Evolutionary conservation across 2,888 invertebrate genomes (phyloP).

Genomic region (Chamaedrilus cognettii): DNA sequence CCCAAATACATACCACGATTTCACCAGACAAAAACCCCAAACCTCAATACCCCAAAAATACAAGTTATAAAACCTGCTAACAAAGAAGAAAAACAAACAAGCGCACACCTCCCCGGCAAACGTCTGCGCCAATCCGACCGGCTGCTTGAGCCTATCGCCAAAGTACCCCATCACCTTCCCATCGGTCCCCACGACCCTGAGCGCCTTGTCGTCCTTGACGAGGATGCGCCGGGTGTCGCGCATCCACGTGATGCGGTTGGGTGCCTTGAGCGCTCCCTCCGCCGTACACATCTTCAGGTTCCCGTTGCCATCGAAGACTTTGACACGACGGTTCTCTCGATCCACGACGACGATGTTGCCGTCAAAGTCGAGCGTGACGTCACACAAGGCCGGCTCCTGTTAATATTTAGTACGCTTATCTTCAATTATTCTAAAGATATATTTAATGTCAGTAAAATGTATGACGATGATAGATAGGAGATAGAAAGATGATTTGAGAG

Average conservation of each 20-base stretch:
- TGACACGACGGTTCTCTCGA: constrained; percentile 36
- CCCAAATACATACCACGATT: no score
- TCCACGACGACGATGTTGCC: constrained; percentile 37
- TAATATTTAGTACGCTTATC: no score
- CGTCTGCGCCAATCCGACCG: constrained; percentile 36
- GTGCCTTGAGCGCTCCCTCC: constrained; percentile 20
- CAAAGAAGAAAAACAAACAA: no score
- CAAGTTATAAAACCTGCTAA: no score
- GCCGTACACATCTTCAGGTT: constrained; percentile 20
- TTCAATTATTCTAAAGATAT: no score
- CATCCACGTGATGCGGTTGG: constrained; percentile 33
- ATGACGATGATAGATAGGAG: no score
- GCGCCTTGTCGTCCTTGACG: constrained; percentile 38
- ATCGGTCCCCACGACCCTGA: constrained; percentile 32
- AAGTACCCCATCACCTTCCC: constrained; percentile 30
- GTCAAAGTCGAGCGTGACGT: constrained; percentile 33
- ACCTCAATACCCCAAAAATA: no score
- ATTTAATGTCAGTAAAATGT: no score
- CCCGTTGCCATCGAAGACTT: constrained; percentile 33
- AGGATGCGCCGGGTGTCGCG: constrained; percentile 23
- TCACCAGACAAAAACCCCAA: no score
- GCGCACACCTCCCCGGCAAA: constrained; percentile 24
- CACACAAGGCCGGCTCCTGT: constrained; percentile 35
- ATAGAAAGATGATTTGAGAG: no score
- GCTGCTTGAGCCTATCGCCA: constrained; percentile 37